Conservation (phyloP, 2,797 vertebrate genomes). For the Thamnophis elegans region DNA sequence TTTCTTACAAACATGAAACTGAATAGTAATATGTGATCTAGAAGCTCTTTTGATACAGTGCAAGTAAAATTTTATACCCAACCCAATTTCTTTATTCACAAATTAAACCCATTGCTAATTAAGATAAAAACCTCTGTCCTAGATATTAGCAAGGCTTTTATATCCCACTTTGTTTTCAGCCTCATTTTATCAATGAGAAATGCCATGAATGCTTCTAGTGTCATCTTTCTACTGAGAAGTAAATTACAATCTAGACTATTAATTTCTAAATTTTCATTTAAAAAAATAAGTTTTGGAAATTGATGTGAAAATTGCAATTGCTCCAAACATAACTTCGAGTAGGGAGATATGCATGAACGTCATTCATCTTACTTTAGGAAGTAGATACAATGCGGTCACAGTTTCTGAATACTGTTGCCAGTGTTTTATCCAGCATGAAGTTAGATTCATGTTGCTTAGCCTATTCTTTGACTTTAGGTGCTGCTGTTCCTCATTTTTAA, state of each 20-base stretch:
- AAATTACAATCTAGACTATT: not conserved
- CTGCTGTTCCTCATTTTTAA: not conserved
- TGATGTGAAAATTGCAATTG: not conserved
- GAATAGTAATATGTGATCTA: slow-evolving; percentile 45
- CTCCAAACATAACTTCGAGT: not conserved
- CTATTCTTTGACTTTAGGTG: not conserved
- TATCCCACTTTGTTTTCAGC: not conserved
- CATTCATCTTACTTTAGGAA: not conserved
- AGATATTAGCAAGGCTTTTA: slow-evolving; percentile 26
- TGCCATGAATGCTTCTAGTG: not conserved
- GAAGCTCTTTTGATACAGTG: slow-evolving; percentile 42
- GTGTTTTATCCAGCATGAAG: not conserved
- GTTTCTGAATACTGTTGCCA: not conserved
- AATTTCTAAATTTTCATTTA: not conserved
- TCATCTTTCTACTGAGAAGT: not conserved
- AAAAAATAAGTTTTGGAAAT: not conserved
- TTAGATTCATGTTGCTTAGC: not conserved
- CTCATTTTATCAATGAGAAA: not conserved
- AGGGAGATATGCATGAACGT: not conserved
- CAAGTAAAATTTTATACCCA: slow-evolving; percentile 21
- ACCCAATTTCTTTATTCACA: not conserved
- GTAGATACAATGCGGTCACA: not conserved
- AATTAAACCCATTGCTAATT: not conserved
- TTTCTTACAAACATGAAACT: slow-evolving; percentile 39
- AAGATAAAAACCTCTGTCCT: not conserved